phyloP scores from a whole-genome alignment of 2,888 invertebrate genomes.

The Eristalis arbustorum region DNA sequence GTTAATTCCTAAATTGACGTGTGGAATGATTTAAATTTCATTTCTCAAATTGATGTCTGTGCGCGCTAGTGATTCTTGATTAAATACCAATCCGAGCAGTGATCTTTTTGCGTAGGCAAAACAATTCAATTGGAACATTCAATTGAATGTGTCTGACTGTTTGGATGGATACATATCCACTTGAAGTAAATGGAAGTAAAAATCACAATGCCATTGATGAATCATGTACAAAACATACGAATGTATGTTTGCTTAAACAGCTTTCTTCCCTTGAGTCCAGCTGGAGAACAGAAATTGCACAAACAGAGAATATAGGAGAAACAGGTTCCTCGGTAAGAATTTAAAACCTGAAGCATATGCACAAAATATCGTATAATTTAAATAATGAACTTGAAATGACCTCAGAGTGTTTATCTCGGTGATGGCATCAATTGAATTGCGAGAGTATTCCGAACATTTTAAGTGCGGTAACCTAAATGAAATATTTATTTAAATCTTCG shows the following conservation, averaged over 20 bases:
- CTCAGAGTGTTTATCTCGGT: neutral
- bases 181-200: too few species aligned
- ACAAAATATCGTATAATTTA: neutral
- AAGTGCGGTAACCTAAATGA: neutral
- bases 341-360: neutral
- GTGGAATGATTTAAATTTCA: neutral
- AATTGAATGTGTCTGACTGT: neutral
- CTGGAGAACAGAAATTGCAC: neutral
- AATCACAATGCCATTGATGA: neutral
- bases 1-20: neutral
- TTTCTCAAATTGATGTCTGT: neutral
- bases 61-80: neutral
- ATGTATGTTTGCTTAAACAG: neutral
- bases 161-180: too few species aligned
- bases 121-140: neutral
- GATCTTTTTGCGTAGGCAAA: neutral
- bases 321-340: neutral
- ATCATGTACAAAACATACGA: neutral
- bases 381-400: neutral
- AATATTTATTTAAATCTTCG: neutral
- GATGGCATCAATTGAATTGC: neutral
- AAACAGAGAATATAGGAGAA: neutral
- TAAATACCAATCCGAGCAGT: neutral
- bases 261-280: neutral
- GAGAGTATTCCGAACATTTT: neutral